Conservation (phyloP, 2,888 invertebrate species). For the Nebria salina region DNA sequence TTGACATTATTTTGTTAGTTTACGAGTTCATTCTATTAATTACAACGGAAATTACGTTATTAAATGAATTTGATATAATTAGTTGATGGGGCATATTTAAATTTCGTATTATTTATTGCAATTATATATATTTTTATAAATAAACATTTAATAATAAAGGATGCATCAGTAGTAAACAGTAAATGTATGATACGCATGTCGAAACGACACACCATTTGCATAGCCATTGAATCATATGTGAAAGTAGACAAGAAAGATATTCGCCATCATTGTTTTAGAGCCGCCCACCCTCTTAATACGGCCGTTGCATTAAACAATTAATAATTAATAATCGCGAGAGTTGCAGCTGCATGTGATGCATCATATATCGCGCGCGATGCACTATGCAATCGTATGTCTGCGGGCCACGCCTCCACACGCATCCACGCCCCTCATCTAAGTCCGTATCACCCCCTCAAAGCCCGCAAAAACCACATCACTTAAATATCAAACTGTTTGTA, state of each 20-base stretch:
- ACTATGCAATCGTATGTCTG: slow-evolving; percentile 14
- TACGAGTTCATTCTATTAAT: too few relatives aligned
- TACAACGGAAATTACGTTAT: too few relatives aligned
- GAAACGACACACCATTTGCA: not conserved
- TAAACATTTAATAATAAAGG: too few relatives aligned
- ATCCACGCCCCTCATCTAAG: slow-evolving; percentile 26
- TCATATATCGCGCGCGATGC: slow-evolving; percentile 13
- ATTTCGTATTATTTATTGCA: too few relatives aligned
- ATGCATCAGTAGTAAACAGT: too few relatives aligned
- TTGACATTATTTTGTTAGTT: too few relatives aligned
- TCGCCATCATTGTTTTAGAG: not conserved
- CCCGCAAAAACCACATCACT: not conserved
- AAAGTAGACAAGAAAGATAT: slow-evolving; percentile 2
- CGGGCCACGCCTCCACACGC: slow-evolving; percentile 36
- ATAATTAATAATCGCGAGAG: slow-evolving; percentile 38
- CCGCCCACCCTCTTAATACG: slow-evolving; percentile 5
- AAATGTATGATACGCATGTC: too few relatives aligned
- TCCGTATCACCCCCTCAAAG: not conserved
- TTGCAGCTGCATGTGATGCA: slow-evolving; percentile 31
- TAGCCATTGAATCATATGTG: not conserved
- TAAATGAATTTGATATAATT: too few relatives aligned
- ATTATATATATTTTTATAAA: too few relatives aligned
- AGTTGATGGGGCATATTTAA: too few relatives aligned
- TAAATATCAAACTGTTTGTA: not conserved
- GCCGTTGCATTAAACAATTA: slow-evolving; percentile 18